Base-by-base conservation (phyloP, 2,113 vertebrate genomes). In the Thymallus thymallus region DNA sequence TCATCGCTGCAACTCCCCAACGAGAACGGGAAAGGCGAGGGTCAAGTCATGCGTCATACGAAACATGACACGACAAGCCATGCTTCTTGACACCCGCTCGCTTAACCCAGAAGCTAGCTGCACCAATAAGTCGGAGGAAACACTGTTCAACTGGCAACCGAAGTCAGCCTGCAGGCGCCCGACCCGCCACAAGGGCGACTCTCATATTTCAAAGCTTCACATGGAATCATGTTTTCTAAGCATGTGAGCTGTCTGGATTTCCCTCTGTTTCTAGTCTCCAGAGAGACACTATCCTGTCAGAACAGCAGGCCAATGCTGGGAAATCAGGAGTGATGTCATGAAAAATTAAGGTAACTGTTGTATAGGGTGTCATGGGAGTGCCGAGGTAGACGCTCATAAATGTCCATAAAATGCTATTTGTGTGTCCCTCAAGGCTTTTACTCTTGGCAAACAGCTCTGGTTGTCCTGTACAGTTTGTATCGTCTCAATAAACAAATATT, bases 291-390 rank as follows among this genome's bases (percentile, higher is more conserved):
- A 60, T 5, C 56, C 20, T 22, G n/a, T 60, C 56, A 18, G 56
- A 60, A 60, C 56, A 60, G 35, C 18, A 22, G 71, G 80, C 71
- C 70, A 73, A 76, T 23, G 75, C 80, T 87, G 88, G 81, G 83
- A 87, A 88, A 88, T 85, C 82, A 79, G 76, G 68, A 76, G 64
- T 70, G 61, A 73, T 58, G 63, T 83, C 80, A 89, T 89, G 32
- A 90, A 89, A 89, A 77, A 87, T 86, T 86, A 65, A 90, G 67
- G 73, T 0, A 6, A 68, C 48, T 23, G 45, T 45, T 60, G 80
- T 76, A 71, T 80, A 24, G 63, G 29, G 75, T 85, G 73, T 79
- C 71, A 48, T 69, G 5, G 56, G 45, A 80, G 72, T 16, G 35
- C 35, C 9, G 70, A 20, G 46, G 23, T 46, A 46, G 68, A 51